Evolutionary conservation across 2,888 invertebrate genomes (phyloP), one percentile per base, ranked within the genome.

Genomic region (Cylloceria caligata): DNA sequence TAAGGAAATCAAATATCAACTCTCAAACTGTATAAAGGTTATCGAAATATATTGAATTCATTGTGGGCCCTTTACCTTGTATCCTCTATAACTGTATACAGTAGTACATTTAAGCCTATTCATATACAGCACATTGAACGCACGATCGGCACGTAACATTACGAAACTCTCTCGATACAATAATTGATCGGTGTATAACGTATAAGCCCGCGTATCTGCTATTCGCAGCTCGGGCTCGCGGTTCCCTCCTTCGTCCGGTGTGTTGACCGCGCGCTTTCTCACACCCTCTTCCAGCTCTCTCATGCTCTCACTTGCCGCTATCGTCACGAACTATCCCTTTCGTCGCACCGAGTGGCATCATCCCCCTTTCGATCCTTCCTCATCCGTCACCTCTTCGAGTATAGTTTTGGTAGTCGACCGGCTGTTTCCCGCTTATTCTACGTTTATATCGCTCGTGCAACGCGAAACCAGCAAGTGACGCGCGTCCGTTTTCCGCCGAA

Each of bases 101-200:
- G 16, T 2, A 4, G 16, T 16, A n/a, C 16, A 73, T 45, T 34
- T 16, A 34, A 16, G 60, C 36, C 24, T 52, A 57, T 30, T 13
- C 57, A 27, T n/a, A 24, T 57, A 57, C 57, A 30, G 13, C 1
- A n/a, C 5, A 21, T 4, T n/a, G 30, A 2, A 62, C 19, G 60
- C 36, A 36, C 60, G 36, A 60, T 60, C 60, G 72, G 24, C 71
- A 68, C 88, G 87, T 88, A 86, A 90, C 88, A 86, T 88, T 86
- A 86, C 84, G 86, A n/a, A n/a, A 85, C 85, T 83, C 80, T 85
- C 86, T 84, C 86, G 85, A 87, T 86, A 87, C 87, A 87, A 90
- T 90, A 89, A 91, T 91, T 89, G 91, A 87, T 87, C 87, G 87
- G 82, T 71, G 87, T 86, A 88, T 88, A 89, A 89, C 86, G 82